Conservation (phyloP, 2,113 vertebrate species). For the Polyodon spathula region DNA sequence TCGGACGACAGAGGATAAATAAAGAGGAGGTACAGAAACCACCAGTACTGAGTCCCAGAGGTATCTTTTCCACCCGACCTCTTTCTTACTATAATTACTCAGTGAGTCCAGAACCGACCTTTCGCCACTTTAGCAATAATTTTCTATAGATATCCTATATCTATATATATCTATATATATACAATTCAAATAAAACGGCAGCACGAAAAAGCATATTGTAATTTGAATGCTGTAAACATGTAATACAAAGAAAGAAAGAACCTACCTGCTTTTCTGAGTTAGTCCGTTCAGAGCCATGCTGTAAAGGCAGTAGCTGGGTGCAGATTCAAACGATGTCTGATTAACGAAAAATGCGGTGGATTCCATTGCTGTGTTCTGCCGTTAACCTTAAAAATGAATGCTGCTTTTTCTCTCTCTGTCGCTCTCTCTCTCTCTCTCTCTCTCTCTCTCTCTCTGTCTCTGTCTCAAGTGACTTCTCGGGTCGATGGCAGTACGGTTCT, state of each 20-base stretch:
- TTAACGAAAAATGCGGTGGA: conserved; percentile 24
- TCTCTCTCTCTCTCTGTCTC: too few species aligned
- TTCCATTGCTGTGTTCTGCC: conserved; percentile 29
- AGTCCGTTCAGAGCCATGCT: conserved; percentile 12
- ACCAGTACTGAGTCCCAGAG: too few species aligned
- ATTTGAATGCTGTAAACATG: background rate
- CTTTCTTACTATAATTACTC: too few species aligned
- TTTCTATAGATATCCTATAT: too few species aligned
- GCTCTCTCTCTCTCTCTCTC: background rate
- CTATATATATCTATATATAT: too few species aligned
- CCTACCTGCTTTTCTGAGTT: conserved; percentile 31
- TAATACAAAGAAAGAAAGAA: background rate
- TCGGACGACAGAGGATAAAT: too few species aligned
- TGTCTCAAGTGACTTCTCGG: background rate
- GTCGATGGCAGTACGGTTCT: background rate
- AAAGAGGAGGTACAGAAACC: too few species aligned
- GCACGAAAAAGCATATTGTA: too few species aligned
- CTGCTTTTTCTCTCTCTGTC: background rate
- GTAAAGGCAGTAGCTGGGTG: conserved; percentile 7
- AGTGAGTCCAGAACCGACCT: too few species aligned
- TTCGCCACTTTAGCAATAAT: too few species aligned
- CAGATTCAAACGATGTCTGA: conserved; percentile 17
- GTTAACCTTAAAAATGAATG: background rate
- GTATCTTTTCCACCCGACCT: too few species aligned
- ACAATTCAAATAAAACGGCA: too few species aligned